Base-by-base conservation (phyloP, 2,113 vertebrate species). In the Xiphias gladius region DNA sequence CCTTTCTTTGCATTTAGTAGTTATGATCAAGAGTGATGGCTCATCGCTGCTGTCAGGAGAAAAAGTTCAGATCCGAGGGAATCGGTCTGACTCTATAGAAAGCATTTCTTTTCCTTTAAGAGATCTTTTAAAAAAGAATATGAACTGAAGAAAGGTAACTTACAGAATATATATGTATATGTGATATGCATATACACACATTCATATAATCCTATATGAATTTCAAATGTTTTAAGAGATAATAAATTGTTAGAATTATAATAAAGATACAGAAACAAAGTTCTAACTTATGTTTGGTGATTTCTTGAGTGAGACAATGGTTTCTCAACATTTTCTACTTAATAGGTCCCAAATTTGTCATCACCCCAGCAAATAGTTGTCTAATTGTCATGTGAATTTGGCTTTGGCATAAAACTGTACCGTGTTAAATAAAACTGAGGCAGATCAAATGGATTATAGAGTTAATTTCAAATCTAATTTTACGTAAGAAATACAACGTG, bases 191-290 rank as follows among this genome's bases (percentile, higher is more conserved):
- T 95, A 95, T 95, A 94, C 91, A 82, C 90, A 91, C 90, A 87
- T 93, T 94, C 93, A 94, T 91, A 92, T 92, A 85, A 86, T 93
- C 68, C 65, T 90, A 92, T 92, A 95, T 94, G 94, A 94, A 96
- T 93, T 94, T 95, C 92, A 95, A 90, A 94, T 95, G 95, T 96
- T 96, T 96, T 96, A 95, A 96, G 94, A 96, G 90, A 95, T 93
- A 90, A 94, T 90, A 95, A 89, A 94, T 95, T 95, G 94, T 95
- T 96, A 95, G 93, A 95, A 91, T 94, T 95, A 95, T 95, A 96
- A 95, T 96, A 95, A 96, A 95, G 92, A 94, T 92, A 88, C 80
- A 92, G 89, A 94, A 95, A 94, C 89, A 91, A 90, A 87, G 75
- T 87, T 91, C 26, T 87, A 88, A 73, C 79, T 83, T 28, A 73